Evolutionary conservation across 2,888 invertebrate genomes (phyloP).

Genomic region (Eupithecia abbreviata): DNA sequence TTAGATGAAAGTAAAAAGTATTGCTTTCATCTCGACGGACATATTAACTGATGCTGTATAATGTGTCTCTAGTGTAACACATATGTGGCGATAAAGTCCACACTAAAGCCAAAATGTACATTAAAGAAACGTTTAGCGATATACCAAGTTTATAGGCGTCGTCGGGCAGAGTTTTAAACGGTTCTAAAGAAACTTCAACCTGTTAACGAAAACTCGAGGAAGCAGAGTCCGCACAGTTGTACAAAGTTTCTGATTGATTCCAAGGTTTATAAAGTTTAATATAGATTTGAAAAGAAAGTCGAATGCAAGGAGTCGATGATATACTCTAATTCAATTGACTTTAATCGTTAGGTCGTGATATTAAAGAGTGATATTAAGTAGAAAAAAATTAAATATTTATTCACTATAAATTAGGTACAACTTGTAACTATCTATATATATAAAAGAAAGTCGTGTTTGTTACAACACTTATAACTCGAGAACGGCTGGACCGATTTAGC

Average conservation of each 20-base stretch:
- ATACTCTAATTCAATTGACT: not conserved
- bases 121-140: slow-evolving; percentile 30
- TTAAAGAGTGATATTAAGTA: too few species aligned
- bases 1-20: too few species aligned
- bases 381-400: too few species aligned
- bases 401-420: too few species aligned
- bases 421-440: too few species aligned
- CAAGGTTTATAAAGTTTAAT: slow-evolving; percentile 10
- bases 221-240: slow-evolving; percentile 18
- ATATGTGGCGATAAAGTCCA: not conserved
- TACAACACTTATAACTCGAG: too few species aligned
- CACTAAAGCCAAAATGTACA: slow-evolving; percentile 23
- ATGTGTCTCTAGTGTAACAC: not conserved
- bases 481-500: too few species aligned
- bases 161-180: slow-evolving; percentile 46
- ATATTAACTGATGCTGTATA: too few species aligned
- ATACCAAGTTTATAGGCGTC: slow-evolving; percentile 38
- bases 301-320: not conserved
- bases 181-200: slow-evolving; percentile 37
- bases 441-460: too few species aligned
- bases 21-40: too few species aligned
- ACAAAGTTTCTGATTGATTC: slow-evolving; percentile 31
- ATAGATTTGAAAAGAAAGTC: not conserved
- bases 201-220: slow-evolving; percentile 37
- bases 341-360: too few species aligned